Base-by-base conservation (phyloP, 2,113 vertebrate genomes). In the Pygoscelis antarcticus region DNA sequence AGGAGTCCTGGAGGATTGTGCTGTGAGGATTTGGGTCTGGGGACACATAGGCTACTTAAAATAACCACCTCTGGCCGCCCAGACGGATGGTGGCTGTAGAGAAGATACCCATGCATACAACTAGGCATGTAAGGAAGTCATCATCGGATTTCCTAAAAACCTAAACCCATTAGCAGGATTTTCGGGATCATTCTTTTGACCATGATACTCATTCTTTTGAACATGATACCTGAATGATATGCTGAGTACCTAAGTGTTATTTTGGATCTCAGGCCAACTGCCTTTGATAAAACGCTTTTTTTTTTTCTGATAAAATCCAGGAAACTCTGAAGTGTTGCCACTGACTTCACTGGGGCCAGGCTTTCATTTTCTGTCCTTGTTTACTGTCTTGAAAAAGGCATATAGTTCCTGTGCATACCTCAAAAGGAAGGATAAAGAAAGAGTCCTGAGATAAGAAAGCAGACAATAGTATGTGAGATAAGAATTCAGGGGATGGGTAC, bases 391-490 rank as follows among this genome's bases (percentile, higher is more conserved):
- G 32, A 65, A 90, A 83, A 94, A 96, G 75, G 40, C 76, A 76
- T 74, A 85, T 64, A 90, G 66, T 51, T 96, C 75, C 89, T 91
- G 40, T 0, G 1, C 58, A 76, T 96, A 69, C 36, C 71, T 96
- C 62, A 78, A 83, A 89, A 96, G 84, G n/a, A 95, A 91, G 79
- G 58, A 95, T 90, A 90, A 94, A 90, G 57, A 55, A 61, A 65
- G 71, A 77, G 55, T 80, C 18, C 23, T 86, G 68, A 97, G 94
- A 97, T 95, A 96, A 97, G 78, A 91, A 93, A 92, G 38, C 82
- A 93, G 91, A 96, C 84, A 96, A 70, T 52, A 89, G 78, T 19
- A 80, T 81, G 46, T 66, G 60, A 96, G 95, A 97, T 96, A 96
- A 94, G 90, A 90, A 95, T 93, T 96, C 87, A 71, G 38, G 46